A percentile compares a stretch with the other conserved stretches of the same genome.
phyloP scores from a whole-genome alignment of 1,140 invertebrate species.

The Antheraea pernyi region DNA sequence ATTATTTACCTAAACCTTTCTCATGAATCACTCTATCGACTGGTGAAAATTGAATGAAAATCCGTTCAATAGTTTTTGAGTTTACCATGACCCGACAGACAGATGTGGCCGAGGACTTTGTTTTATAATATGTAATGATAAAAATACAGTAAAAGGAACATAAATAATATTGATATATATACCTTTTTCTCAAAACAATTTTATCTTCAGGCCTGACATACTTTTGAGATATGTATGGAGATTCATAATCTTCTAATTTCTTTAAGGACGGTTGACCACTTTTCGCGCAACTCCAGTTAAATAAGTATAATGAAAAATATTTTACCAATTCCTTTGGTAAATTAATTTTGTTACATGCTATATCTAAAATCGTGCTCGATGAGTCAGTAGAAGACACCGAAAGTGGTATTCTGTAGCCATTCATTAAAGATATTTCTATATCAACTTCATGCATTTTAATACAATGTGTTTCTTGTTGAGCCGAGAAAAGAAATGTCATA shows the following conservation, averaged over 20 bases:
- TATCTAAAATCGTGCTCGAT: slow-evolving; percentile 89
- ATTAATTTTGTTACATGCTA: slow-evolving; percentile 87
- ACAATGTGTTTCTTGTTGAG: slow-evolving; percentile 92
- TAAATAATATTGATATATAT: slow-evolving; percentile 31
- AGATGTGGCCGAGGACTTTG: too few relatives aligned
- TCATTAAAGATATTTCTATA: slow-evolving; percentile 91
- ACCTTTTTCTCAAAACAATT: slow-evolving; percentile 89
- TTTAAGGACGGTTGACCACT: slow-evolving; percentile 88
- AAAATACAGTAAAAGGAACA: background rate
- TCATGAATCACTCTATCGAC: too few relatives aligned
- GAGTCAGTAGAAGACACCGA: slow-evolving; percentile 90
- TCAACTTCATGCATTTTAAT: slow-evolving; percentile 86
- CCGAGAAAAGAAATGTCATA: slow-evolving; percentile 92
- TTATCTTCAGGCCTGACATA: slow-evolving; percentile 82
- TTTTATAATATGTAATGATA: too few relatives aligned
- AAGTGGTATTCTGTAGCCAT: slow-evolving; percentile 91
- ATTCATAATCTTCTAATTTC: slow-evolving; percentile 97
- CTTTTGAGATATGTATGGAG: slow-evolving; percentile 93
- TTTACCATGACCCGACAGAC: too few relatives aligned
- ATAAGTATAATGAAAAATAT: slow-evolving; percentile 94
- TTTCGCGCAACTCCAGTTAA: slow-evolving; percentile 86
- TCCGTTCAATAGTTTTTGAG: too few relatives aligned
- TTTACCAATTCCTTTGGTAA: slow-evolving; percentile 87
- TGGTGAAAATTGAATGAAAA: too few relatives aligned
- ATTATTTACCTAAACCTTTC: too few relatives aligned